Evolutionary conservation across 2,888 invertebrate species (phyloP).

Genomic region (Scaptodrosophila latifasciaeformis): DNA sequence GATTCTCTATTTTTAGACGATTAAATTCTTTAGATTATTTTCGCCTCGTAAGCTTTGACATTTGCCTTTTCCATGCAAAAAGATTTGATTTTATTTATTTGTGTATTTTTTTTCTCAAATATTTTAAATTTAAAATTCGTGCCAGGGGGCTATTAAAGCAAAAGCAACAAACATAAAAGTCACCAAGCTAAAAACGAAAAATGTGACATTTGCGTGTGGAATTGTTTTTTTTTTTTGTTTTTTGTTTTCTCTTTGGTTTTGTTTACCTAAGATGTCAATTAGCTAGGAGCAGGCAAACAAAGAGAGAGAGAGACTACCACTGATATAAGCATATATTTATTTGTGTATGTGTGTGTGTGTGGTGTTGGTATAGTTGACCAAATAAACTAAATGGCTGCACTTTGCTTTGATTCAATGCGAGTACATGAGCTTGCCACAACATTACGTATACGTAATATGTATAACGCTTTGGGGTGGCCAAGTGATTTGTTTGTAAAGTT

Average conservation of each 20-base stretch:
- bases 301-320: too few relatives aligned
- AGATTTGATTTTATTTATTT: conserved; percentile 3
- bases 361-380: background rate
- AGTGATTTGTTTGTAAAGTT: too few relatives aligned
- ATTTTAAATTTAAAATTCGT: conserved; percentile 65
- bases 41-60: conserved; percentile 39
- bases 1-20: background rate
- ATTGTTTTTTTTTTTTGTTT: too few relatives aligned
- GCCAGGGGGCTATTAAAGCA: conserved; percentile 53
- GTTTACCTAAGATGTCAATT: too few relatives aligned
- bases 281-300: too few relatives aligned
- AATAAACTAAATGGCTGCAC: background rate
- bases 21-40: conserved; percentile 21
- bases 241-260: too few relatives aligned
- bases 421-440: too few relatives aligned
- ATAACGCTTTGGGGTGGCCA: too few relatives aligned
- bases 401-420: too few relatives aligned
- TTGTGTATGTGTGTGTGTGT: background rate
- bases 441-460: conserved; percentile 3
- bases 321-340: background rate
- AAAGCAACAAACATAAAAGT: conserved; percentile 29
- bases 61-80: conserved; percentile 45
- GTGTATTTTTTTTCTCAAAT: too few relatives aligned
- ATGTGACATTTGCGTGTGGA: conserved; percentile 45
- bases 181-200: too few relatives aligned